Evolutionary conservation across 2,113 vertebrate species (phyloP).

Genomic region (Osmerus mordax): DNA sequence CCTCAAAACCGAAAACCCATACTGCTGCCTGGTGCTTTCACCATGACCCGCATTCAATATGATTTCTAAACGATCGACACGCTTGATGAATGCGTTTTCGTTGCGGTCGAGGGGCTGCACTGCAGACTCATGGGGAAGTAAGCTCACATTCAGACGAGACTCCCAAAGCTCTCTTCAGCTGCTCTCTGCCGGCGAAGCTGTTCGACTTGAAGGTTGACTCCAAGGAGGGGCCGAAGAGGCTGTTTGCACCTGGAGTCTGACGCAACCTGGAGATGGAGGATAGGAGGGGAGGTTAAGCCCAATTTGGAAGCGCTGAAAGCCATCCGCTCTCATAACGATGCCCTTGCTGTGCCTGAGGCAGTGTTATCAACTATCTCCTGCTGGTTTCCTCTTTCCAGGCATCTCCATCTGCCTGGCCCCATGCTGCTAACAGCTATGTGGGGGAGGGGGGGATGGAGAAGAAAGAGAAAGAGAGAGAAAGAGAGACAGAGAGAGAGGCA

Average conservation of each 20-base stretch:
- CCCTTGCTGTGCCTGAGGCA: neutral
- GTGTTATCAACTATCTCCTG: neutral
- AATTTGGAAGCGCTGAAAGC: no score
- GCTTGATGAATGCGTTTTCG: no score
- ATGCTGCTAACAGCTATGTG: neutral
- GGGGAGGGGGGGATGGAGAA: neutral
- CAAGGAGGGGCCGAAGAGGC: conserved; percentile 84
- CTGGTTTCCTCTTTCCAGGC: neutral
- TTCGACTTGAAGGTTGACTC: conserved; percentile 82
- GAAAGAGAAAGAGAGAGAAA: no score
- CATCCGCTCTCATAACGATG: neutral
- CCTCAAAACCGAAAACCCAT: no score
- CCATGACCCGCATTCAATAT: no score
- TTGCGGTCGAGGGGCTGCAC: neutral
- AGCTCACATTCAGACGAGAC: neutral
- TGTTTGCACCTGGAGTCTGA: conserved; percentile 66
- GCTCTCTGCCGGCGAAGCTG: conserved; percentile 77
- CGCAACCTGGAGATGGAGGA: conserved; percentile 55
- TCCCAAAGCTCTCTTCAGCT: conserved; percentile 41
- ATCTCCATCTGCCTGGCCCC: neutral
- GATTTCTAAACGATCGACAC: no score
- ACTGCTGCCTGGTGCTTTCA: no score
- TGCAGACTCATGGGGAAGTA: neutral
- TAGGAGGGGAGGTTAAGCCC: neutral
- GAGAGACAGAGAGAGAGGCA: neutral